Evolutionary conservation across 2,888 invertebrate species (phyloP), one percentile per base, ranked within the genome.

Genomic region (Phorcus lineatus): DNA sequence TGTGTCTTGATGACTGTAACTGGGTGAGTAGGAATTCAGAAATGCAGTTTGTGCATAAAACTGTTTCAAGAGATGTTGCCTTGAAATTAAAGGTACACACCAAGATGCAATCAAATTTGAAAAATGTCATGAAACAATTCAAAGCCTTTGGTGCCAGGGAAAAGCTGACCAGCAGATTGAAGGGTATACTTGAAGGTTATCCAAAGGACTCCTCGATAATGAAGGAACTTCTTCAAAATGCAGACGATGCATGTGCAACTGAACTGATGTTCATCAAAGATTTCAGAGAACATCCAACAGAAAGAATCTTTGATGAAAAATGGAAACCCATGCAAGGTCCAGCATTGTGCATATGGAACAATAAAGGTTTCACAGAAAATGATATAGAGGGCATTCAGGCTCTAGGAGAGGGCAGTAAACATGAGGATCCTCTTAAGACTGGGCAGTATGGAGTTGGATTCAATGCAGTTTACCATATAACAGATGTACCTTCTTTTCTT

Each of bases 361-460:
- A 92, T 86, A 87, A 86, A 28, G 86, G 86, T 7, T 92, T 92
- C 81, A 88, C 87, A 9, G 83, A 89, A 55, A 80, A 81, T 24
- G 92, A 92, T 80, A 77, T 92, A 11, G 80, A 85, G 75, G 92
- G 92, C 24, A 91, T 92, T 55, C 90, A 90, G 62, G 84, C 86
- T 47, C 86, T 92, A 0, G 91, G 92, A 3, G 84, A 86, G 28
- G 91, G 92, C 6, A 90, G 90, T 79, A 92, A 92, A 83, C 66
- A 81, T 24, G 78, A 83, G 13, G 91, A 92, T 78, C 86, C 90
- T 0, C 86, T 88, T 76, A 91, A 90, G 81, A 91, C 90, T 0
- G 92, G 92, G 4, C 90, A 91, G 70, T 92, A 91, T 85, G 92
- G 92, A 22, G 90, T 92, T 17, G 92, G 92, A 0, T 92, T 92